Evolutionary conservation across 2,888 invertebrate genomes (phyloP).

Genomic region (Agonum fuliginosum): DNA sequence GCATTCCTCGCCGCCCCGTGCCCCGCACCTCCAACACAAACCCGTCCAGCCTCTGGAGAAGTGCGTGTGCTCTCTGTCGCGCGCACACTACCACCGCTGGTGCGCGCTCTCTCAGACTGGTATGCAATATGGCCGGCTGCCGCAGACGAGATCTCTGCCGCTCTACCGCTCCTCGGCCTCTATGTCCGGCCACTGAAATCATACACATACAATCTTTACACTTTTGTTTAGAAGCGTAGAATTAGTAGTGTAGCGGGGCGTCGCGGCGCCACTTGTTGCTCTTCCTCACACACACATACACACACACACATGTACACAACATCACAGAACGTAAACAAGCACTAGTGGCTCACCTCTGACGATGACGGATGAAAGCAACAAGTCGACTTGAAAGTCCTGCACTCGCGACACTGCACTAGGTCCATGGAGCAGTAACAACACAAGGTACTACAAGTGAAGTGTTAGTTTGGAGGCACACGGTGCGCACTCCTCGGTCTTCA

Average conservation of each 20-base stretch:
- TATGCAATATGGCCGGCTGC: constrained; percentile 74
- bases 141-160: constrained; percentile 64
- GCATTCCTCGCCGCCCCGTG: constrained; percentile 69
- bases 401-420: constrained; percentile 20
- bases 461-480: background rate
- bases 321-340: constrained; percentile 62
- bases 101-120: constrained; percentile 70
- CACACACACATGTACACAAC: constrained; percentile 59
- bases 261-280: background rate
- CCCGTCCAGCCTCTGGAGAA: constrained; percentile 72
- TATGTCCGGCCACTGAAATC: constrained; percentile 66
- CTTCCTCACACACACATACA: constrained; percentile 53
- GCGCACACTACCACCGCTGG: constrained; percentile 63
- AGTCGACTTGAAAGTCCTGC: background rate
- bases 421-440: no score
- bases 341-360: constrained; percentile 1
- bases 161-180: constrained; percentile 66
- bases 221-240: no score
- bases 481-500: background rate
- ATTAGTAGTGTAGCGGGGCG: background rate
- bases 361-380: background rate
- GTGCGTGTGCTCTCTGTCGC: constrained; percentile 66
- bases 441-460: background rate
- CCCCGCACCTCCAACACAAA: constrained; percentile 71
- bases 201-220: constrained; percentile 63